Conservation (phyloP, 1,140 invertebrate genomes). For the Hycleus phaleratus region DNA sequence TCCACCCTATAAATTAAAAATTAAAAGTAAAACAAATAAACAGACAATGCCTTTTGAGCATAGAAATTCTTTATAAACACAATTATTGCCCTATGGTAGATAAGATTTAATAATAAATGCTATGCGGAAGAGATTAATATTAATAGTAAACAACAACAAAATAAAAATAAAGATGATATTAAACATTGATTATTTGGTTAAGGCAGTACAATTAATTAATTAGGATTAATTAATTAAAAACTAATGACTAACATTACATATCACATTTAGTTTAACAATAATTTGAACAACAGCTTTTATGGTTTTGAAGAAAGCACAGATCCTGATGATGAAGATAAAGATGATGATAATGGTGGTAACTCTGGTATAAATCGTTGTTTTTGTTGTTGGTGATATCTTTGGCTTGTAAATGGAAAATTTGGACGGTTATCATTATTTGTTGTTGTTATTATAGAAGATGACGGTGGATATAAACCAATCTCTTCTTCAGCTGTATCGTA, state of each 20-base stretch:
- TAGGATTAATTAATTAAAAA: not conserved
- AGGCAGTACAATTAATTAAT: constrained; percentile 1
- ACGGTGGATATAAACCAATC: not conserved
- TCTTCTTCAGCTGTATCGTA: constrained; percentile 1
- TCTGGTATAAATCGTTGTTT: not conserved
- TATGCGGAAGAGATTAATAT: no score
- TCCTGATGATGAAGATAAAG: not conserved
- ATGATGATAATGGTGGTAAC: not conserved
- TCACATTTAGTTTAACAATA: constrained; percentile 11
- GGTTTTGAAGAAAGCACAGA: no score
- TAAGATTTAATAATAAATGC: no score
- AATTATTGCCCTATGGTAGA: no score
- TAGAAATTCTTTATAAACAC: no score
- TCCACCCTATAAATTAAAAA: no score
- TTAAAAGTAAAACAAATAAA: no score
- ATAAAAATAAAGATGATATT: no score
- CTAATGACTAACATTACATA: constrained; percentile 15
- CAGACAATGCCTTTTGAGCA: no score
- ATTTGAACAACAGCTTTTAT: not conserved
- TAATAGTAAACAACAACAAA: no score
- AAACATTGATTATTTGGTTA: not conserved
- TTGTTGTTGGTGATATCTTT: constrained; percentile 4
- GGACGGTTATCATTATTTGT: not conserved
- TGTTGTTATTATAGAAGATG: no score
- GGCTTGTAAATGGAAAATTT: constrained; percentile 5